A percentile compares a stretch with the other conserved stretches of the same genome.
phyloP scores from a whole-genome alignment of 2,888 invertebrate genomes.

The Mesoligia furuncula region DNA sequence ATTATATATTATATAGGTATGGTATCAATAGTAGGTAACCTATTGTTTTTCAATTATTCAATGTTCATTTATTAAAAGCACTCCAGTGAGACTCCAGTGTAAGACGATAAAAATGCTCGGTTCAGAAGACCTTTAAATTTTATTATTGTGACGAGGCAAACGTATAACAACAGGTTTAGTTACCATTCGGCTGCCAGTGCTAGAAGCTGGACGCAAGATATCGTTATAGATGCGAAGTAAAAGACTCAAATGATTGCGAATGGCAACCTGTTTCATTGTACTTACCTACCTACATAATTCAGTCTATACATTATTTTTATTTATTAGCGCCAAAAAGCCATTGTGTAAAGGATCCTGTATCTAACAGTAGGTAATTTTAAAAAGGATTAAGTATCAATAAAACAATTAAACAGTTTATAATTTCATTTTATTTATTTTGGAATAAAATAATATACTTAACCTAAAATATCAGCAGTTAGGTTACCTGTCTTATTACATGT shows the following conservation, averaged over 20 bases:
- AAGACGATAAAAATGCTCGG: conserved; percentile 5
- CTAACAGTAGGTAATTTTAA: conserved; percentile 18
- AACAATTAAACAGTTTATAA: conserved; percentile 16
- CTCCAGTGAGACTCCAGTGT: not conserved
- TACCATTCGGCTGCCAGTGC: not conserved
- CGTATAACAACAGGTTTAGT: not conserved
- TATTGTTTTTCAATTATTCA: not conserved
- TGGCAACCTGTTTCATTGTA: not conserved
- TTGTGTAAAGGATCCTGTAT: conserved; percentile 11
- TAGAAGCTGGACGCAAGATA: not conserved
- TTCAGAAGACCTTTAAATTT: not conserved
- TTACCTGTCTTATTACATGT: conserved; percentile 17
- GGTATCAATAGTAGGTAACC: not conserved
- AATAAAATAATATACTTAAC: conserved; percentile 31
- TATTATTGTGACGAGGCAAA: not conserved
- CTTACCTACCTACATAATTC: not conserved
- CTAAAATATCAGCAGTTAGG: conserved; percentile 21
- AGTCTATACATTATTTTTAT: not conserved
- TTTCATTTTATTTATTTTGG: conserved; percentile 44
- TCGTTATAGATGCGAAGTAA: not conserved
- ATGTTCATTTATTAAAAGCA: not conserved
- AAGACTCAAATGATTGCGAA: not conserved
- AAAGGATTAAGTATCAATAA: conserved; percentile 23
- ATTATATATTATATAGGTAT: no score
- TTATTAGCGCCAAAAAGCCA: not conserved